Conservation (phyloP, 2,797 vertebrate species). For the Pseudocheirus occidentalis region DNA sequence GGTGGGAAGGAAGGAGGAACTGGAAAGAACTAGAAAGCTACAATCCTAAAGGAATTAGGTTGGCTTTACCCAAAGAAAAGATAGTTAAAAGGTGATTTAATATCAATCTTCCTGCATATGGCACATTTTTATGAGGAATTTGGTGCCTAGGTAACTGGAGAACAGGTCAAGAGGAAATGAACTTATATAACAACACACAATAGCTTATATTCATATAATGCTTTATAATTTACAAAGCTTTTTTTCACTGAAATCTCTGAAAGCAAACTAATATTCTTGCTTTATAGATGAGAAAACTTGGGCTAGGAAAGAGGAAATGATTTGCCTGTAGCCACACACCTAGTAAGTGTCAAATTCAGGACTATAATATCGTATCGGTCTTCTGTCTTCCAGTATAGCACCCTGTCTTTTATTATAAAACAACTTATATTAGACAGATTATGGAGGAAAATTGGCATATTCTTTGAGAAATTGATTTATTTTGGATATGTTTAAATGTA, state of each 20-base stretch:
- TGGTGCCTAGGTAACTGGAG: not conserved
- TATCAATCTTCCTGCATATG: not conserved
- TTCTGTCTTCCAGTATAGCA: not conserved
- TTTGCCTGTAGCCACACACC: not conserved
- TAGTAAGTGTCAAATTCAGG: not conserved
- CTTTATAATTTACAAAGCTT: not conserved
- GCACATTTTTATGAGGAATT: not conserved
- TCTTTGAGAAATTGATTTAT: not conserved
- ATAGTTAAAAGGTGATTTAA: not conserved
- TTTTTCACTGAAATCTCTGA: not conserved
- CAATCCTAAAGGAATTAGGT: not conserved
- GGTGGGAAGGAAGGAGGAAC: not conserved
- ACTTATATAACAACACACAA: not conserved
- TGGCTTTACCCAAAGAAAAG: not conserved
- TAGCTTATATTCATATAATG: not conserved
- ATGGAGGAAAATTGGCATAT: not conserved
- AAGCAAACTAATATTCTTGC: not conserved
- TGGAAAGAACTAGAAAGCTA: not conserved
- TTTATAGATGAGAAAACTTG: not conserved
- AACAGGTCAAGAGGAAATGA: not conserved
- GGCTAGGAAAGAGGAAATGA: not conserved
- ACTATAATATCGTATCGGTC: not conserved
- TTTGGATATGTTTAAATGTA: not conserved
- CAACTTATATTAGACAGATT: not conserved
- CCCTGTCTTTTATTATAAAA: not conserved